Conservation (phyloP, 2,888 invertebrate genomes). For the Drosophila macrospina region DNA sequence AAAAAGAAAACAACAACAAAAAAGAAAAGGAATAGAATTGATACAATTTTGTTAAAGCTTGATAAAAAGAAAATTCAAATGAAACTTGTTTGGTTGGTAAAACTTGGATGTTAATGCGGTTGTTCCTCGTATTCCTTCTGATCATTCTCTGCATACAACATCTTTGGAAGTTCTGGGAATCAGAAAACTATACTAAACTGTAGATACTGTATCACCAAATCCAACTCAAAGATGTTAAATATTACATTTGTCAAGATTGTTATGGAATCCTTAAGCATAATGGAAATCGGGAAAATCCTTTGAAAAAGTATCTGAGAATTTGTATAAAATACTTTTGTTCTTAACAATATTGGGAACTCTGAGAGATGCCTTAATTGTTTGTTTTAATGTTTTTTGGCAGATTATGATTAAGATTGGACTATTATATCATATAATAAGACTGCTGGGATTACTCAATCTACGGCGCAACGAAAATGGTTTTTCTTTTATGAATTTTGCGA, state of each 20-base stretch:
- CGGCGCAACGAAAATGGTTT: slow-evolving; percentile 6
- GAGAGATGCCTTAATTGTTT: slow-evolving; percentile 2
- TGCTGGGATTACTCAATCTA: slow-evolving; percentile 5
- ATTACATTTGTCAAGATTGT: neutral
- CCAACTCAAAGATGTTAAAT: neutral
- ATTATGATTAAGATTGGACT: slow-evolving; percentile 17
- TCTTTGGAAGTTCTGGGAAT: neutral
- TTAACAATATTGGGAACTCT: slow-evolving; percentile 1
- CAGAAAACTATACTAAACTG: neutral
- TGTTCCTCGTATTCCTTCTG: slow-evolving; percentile 23
- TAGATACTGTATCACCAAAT: neutral
- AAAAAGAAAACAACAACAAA: neutral
- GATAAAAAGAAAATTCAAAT: neutral
- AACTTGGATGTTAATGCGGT: slow-evolving; percentile 35
- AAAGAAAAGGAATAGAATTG: neutral
- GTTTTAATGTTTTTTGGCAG: slow-evolving; percentile 9
- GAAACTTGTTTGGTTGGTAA: slow-evolving; percentile 12
- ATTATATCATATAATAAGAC: slow-evolving; percentile 19
- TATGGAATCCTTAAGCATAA: neutral
- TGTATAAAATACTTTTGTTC: neutral
- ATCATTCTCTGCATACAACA: neutral
- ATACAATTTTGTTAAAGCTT: slow-evolving; percentile 24
- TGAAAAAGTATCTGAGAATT: slow-evolving; percentile 6
- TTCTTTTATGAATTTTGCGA: slow-evolving; percentile 4
- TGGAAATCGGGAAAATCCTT: neutral